Conservation (phyloP, 2,888 invertebrate species). For the Lasioglossum figueresi region DNA sequence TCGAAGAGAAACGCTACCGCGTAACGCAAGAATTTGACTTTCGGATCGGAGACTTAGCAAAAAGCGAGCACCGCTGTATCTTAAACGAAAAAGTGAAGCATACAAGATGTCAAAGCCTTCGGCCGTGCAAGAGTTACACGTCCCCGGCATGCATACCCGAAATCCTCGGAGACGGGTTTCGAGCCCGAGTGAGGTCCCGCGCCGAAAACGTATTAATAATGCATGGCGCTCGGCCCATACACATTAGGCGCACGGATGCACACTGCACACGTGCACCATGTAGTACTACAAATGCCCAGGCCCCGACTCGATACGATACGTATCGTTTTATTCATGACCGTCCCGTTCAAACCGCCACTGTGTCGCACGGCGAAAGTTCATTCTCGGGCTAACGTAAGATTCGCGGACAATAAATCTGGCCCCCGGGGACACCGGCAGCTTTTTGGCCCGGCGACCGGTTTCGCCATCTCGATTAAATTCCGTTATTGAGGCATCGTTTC, state of each 20-base stretch:
- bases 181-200: constrained; percentile 31
- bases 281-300: constrained; percentile 52
- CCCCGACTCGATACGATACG: constrained; percentile 44
- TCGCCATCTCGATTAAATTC: constrained; percentile 60
- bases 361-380: constrained; percentile 56
- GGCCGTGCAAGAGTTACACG: not conserved
- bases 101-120: constrained; percentile 7
- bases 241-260: constrained; percentile 49
- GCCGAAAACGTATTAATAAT: constrained; percentile 68
- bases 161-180: constrained; percentile 28
- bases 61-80: not conserved
- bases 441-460: constrained; percentile 47
- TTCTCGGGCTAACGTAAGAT: constrained; percentile 38
- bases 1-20: not conserved
- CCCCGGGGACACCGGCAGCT: not conserved
- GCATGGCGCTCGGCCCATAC: constrained; percentile 49
- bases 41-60: not conserved
- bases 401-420: constrained; percentile 60
- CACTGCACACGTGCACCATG: constrained; percentile 45
- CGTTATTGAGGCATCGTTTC: constrained; percentile 56
- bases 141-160: constrained; percentile 2
- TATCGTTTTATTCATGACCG: constrained; percentile 67
- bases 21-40: not conserved
- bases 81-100: not conserved
- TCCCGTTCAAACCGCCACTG: constrained; percentile 52